Conservation (phyloP, 2,797 vertebrate species). For the Halcyon smyrnensis region DNA sequence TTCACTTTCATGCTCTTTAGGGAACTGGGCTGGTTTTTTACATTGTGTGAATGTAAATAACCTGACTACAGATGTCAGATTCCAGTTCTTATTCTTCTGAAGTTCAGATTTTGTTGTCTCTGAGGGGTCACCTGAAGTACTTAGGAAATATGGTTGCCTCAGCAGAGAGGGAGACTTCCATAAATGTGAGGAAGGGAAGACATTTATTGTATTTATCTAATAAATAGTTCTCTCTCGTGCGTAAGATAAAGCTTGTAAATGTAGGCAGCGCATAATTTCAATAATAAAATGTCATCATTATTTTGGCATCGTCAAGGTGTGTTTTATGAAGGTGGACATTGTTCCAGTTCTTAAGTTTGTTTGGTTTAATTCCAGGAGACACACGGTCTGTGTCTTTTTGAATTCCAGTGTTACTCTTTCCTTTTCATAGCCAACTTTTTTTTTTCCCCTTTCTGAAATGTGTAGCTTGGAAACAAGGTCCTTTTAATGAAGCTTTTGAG, state of each 20-base stretch:
- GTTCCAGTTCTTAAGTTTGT: conserved; percentile 33
- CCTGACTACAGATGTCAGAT: background rate
- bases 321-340: conserved; percentile 40
- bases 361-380: conserved; percentile 58
- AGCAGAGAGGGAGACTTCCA: background rate
- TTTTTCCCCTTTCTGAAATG: conserved; percentile 76
- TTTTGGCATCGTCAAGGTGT: conserved; percentile 37
- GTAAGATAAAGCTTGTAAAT: conserved; percentile 9
- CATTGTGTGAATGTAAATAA: background rate
- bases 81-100: background rate
- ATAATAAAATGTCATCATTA: conserved; percentile 29
- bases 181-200: background rate
- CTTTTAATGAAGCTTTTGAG: conserved; percentile 91
- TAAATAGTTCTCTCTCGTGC: background rate
- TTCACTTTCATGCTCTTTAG: background rate
- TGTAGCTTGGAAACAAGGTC: conserved; percentile 88
- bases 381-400: conserved; percentile 58
- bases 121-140: background rate
- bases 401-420: conserved; percentile 63
- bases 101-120: background rate
- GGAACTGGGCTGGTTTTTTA: background rate
- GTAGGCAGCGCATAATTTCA: background rate
- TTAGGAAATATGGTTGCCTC: background rate
- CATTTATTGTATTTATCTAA: background rate
- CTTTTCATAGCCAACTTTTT: conserved; percentile 65